A percentile compares a stretch with the other conserved stretches of the same genome.
Conservation (phyloP, 2,113 vertebrate genomes). For the Corvus cornix region DNA sequence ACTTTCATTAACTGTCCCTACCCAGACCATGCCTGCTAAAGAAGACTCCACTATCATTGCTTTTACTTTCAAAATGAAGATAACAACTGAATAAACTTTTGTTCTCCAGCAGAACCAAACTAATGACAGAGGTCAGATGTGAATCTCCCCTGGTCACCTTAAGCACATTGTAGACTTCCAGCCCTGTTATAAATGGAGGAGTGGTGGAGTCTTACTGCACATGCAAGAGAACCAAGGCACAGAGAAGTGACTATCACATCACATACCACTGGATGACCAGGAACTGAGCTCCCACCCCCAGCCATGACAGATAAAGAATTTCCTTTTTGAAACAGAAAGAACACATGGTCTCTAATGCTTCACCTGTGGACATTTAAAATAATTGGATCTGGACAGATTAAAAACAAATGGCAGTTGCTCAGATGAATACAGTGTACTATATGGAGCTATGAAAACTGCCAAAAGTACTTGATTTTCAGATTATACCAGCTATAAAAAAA, state of each 20-base stretch:
- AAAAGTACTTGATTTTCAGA: constrained; percentile 44
- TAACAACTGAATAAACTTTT: neutral
- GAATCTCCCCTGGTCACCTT: neutral
- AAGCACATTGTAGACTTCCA: neutral
- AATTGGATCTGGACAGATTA: constrained; percentile 30
- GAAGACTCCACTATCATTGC: neutral
- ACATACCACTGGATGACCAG: neutral
- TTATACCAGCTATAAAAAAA: constrained; percentile 46
- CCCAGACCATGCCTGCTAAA: neutral
- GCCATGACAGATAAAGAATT: neutral
- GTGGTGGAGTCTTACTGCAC: neutral
- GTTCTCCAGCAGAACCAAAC: neutral
- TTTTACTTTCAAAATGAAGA: neutral
- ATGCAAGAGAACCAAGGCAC: neutral
- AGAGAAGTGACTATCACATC: neutral
- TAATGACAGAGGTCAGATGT: neutral
- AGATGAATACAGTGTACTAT: neutral
- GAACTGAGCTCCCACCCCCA: neutral
- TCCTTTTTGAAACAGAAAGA: neutral
- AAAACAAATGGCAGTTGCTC: constrained; percentile 13
- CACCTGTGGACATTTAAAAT: constrained; percentile 43
- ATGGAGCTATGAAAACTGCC: neutral
- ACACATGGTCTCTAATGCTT: neutral
- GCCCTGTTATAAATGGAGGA: neutral
- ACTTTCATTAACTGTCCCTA: neutral